A percentile compares a stretch with the other conserved stretches of the same genome.
Conservation (phyloP, 2,888 invertebrate species). For the Sinopyrophorus schimmeli region DNA sequence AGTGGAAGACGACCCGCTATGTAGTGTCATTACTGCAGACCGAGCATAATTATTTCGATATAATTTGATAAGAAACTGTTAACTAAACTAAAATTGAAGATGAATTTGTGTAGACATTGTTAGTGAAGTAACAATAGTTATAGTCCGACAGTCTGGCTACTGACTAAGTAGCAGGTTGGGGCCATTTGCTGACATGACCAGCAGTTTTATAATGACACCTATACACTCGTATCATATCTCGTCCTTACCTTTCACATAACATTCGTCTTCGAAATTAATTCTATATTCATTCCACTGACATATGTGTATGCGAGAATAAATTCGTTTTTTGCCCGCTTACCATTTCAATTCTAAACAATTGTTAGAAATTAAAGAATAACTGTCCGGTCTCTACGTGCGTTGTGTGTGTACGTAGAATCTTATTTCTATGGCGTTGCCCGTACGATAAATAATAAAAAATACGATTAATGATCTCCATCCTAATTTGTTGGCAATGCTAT, state of each 20-base stretch:
- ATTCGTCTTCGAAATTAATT: conserved; percentile 53
- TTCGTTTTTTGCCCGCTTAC: conserved; percentile 10
- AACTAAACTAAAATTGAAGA: conserved; percentile 25
- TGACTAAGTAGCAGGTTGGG: conserved; percentile 56
- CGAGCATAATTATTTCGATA: too few species aligned
- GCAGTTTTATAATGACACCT: conserved; percentile 55
- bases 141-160: conserved; percentile 55
- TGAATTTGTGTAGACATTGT: conserved; percentile 27
- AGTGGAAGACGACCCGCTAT: too few species aligned
- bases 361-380: too few species aligned
- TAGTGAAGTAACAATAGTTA: conserved; percentile 30
- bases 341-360: too few species aligned
- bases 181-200: conserved; percentile 56
- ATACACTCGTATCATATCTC: conserved; percentile 50
- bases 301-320: conserved; percentile 23
- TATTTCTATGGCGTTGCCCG: not conserved
- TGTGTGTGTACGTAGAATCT: too few species aligned
- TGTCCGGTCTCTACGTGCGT: too few species aligned
- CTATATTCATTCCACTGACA: conserved; percentile 45
- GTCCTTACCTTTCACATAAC: conserved; percentile 47
- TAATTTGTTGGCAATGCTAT: conserved; percentile 29
- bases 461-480: conserved; percentile 29
- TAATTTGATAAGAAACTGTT: conserved; percentile 8
- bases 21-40: too few species aligned
- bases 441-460: conserved; percentile 29